Base-by-base conservation (phyloP, 2,888 invertebrate genomes). In the Agriopis aurantiaria region DNA sequence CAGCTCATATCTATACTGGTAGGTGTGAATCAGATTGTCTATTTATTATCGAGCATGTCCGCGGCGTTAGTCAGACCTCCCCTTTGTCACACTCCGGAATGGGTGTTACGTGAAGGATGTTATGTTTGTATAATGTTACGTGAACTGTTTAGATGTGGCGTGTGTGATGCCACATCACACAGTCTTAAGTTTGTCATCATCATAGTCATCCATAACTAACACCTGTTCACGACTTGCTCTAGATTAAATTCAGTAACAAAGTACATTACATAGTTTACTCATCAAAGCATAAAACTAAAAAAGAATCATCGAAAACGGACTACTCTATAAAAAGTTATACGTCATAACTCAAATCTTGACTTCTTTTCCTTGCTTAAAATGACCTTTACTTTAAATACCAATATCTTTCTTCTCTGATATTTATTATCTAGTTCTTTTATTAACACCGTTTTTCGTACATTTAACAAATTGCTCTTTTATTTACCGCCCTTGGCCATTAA, bases 11-110 rank as follows among this genome's bases (percentile, higher is more conserved):
- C 41, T 66, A 45, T 53, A 56, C 23, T 14, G 12, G 48, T 11
- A 17, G 43, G 23, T 23, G 64, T 69, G 69, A 69, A 65, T 69
- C 69, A 66, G 52, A 60, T 51, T 14, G 46, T 64, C 67, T 76
- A 75, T 75, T 58, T 75, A 73, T 73, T 73, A 75, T 73, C 73
- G 61, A 67, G 69, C 59, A 68, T 70, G 72, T 70, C 65, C 73
- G 72, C 71, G 8, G 46, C 51, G 67, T 76, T 76, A 75, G 57
- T 75, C 75, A 72, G 63, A 9, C n/a, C 56, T 46, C 33, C 33
- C 5, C 33, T 33, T 33, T 64, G 63, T 68, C 68, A 64, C 64
- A 58, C 59, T 52, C 43, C 40, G 56, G 69, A 69, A 60, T 64
- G 59, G 63, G 45, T 9, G 58, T 41, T 23, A 51, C 40, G 55